Evolutionary conservation across 2,797 vertebrate species (phyloP).

Genomic region (Craterocephalus amniculus): DNA sequence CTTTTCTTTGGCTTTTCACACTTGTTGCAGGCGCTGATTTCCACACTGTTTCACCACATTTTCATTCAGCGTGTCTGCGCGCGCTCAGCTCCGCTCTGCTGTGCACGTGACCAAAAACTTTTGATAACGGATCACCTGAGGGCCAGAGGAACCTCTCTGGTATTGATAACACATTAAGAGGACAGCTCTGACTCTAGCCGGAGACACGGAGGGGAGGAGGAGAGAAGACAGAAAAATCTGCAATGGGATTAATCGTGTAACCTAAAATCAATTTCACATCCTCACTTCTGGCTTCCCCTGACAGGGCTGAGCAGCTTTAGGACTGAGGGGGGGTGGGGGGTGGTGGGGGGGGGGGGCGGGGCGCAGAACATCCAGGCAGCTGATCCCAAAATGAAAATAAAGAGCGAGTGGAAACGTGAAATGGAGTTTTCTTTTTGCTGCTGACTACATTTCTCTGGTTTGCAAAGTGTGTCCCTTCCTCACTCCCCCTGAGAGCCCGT

Average conservation of each 20-base stretch:
- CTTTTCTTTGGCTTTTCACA: conserved; percentile 3
- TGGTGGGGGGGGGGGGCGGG: conserved; percentile 8
- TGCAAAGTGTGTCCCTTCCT: not conserved
- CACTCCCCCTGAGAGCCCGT: not conserved
- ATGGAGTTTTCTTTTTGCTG: conserved; percentile 1
- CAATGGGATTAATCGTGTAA: conserved; percentile 69
- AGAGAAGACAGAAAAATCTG: conserved; percentile 28
- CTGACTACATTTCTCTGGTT: conserved; percentile 1
- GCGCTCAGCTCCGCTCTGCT: conserved; percentile 13
- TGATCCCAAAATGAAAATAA: conserved; percentile 4
- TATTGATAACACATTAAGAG: conserved; percentile 21
- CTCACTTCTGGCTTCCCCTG: conserved; percentile 53
- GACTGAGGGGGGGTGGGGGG: not conserved
- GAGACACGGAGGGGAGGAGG: conserved; percentile 22
- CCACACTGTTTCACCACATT: not conserved
- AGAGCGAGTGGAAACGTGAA: conserved; percentile 1
- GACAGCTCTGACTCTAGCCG: conserved; percentile 25
- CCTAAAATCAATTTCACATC: conserved; percentile 76
- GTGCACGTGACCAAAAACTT: conserved; percentile 18
- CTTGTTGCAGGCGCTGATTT: conserved; percentile 37
- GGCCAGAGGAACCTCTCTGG: conserved; percentile 24
- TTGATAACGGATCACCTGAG: conserved; percentile 39
- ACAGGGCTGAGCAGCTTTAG: conserved; percentile 25
- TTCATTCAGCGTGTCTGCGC: not conserved
- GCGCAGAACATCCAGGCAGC: conserved; percentile 4